Base-by-base conservation (phyloP, 2,797 vertebrate species). In the Gallinago stenura region DNA sequence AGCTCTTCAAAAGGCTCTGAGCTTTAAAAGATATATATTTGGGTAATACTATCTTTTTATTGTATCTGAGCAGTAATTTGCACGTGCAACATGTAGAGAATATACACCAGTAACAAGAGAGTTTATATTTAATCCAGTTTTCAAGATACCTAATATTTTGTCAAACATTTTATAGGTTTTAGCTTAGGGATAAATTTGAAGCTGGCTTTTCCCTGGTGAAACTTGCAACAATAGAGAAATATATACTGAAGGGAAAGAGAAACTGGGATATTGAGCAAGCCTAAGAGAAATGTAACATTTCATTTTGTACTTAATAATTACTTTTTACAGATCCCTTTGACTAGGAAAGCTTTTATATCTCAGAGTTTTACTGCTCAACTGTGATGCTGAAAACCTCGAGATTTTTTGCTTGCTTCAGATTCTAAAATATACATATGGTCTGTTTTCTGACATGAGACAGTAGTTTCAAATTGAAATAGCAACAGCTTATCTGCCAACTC, bases 111-210 rank as follows among this genome's bases (percentile, higher is more conserved):
- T 77, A 97, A 87, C 91, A 95, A 93, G 72, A 90, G 66, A 78
- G 39, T 91, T 97, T 97, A 92, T 95, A 93, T 94, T 68, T 95
- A 97, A 97, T 94, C 94, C 65, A 82, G 87, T 97, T 98, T 97
- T 96, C 81, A 95, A 90, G 81, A 88, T 95, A 95, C 50, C 83
- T 97, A 97, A 97, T 96, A 97, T 97, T 98, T 97, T 95, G 91
- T 97, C 97, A 96, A 97, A 96, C 90, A 98, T 97, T 97, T 97
- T 91, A 95, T 91, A 91, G 66, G 84, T 96, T 98, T 98, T 98
- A 98, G 90, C 95, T 98, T 93, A 97, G 87, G 94, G 96, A 98
- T 97, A 97, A 97, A 98, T 97, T 96, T 94, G 69, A 97, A 97
- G 93, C 94, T 97, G 83, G 54, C 92, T 97, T 97, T 98, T 97